Evolutionary conservation across 1,140 invertebrate species (phyloP).

Genomic region (Listronotus bonariensis): DNA sequence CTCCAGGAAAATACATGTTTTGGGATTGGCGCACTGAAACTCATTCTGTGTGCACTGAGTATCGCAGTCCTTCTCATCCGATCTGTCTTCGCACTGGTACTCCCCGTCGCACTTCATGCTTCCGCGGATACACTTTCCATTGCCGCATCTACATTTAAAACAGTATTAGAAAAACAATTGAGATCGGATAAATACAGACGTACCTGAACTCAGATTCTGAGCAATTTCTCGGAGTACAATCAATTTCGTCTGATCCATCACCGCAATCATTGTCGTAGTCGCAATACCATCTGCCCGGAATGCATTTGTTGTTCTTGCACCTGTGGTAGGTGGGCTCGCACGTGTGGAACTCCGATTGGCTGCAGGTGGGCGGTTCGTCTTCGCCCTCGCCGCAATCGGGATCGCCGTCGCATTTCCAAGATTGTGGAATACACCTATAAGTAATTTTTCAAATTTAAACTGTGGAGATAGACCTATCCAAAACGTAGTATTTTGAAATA

Average conservation of each 20-base stretch:
- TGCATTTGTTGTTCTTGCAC: constrained; percentile 73
- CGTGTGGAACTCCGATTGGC: constrained; percentile 62
- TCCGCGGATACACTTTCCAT: constrained; percentile 65
- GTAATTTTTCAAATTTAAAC: neutral
- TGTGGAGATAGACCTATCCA: too few species aligned
- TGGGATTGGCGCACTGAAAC: constrained; percentile 62
- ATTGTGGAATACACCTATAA: constrained; percentile 73
- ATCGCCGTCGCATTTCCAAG: constrained; percentile 82
- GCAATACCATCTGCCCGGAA: constrained; percentile 72
- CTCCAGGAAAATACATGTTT: constrained; percentile 62
- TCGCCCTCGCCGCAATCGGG: constrained; percentile 72
- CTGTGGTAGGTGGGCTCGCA: constrained; percentile 79
- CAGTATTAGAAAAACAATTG: neutral
- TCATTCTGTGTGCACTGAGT: constrained; percentile 61
- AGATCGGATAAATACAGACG: neutral
- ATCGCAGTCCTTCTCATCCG: constrained; percentile 67
- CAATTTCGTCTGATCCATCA: constrained; percentile 73
- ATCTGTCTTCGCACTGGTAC: constrained; percentile 66
- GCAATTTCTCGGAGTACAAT: constrained; percentile 70
- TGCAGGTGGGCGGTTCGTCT: constrained; percentile 69
- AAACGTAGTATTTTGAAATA: too few species aligned
- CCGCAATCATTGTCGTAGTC: constrained; percentile 70
- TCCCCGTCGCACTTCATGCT: constrained; percentile 70
- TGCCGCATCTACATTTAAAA: constrained; percentile 54
- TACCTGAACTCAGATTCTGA: constrained; percentile 67